These are phyloP conservation scores for Thripadectes ignobilis DNA, from an alignment of 2,797 vertebrate species.

Conservation along the genomic window DNA sequence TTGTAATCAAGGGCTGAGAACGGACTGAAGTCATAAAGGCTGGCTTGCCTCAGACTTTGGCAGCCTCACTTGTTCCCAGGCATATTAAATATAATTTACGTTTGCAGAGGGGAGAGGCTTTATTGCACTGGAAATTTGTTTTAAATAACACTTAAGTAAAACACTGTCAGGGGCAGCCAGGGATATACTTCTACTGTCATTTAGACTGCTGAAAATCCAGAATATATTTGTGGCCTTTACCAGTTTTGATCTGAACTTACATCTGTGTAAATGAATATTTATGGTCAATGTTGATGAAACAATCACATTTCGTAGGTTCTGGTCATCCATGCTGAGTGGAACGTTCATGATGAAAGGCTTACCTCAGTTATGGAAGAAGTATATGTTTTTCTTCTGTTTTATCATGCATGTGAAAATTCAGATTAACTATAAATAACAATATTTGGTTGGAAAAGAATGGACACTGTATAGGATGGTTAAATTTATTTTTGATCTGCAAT, in stretches of 20 bases:
- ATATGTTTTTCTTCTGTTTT: not conserved
- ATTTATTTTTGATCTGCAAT: not conserved
- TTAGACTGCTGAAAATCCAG: slow-evolving; percentile 11
- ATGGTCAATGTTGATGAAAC: not conserved
- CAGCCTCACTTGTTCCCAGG: slow-evolving; percentile 78
- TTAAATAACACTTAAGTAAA: slow-evolving; percentile 69
- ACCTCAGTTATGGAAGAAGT: not conserved
- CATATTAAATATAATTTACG: slow-evolving; percentile 80
- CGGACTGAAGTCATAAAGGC: slow-evolving; percentile 84
- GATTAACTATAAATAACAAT: not conserved
- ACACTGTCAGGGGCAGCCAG: not conserved
- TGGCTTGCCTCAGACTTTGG: slow-evolving; percentile 77
- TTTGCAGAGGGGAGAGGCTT: slow-evolving; percentile 74
- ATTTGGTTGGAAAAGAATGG: not conserved
- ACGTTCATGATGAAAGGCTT: not conserved
- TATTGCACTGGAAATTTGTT: slow-evolving; percentile 74
- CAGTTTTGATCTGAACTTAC: not conserved
- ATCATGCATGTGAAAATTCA: not conserved
- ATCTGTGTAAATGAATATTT: not conserved
- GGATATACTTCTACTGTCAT: slow-evolving; percentile 24
- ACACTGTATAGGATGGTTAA: not conserved
- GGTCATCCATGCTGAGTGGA: not conserved
- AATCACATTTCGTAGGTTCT: not conserved
- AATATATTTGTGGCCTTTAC: not conserved
- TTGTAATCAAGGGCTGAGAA: slow-evolving; percentile 87